phyloP scores from a whole-genome alignment of 2,888 invertebrate species.

The Cloeon dipterum region DNA sequence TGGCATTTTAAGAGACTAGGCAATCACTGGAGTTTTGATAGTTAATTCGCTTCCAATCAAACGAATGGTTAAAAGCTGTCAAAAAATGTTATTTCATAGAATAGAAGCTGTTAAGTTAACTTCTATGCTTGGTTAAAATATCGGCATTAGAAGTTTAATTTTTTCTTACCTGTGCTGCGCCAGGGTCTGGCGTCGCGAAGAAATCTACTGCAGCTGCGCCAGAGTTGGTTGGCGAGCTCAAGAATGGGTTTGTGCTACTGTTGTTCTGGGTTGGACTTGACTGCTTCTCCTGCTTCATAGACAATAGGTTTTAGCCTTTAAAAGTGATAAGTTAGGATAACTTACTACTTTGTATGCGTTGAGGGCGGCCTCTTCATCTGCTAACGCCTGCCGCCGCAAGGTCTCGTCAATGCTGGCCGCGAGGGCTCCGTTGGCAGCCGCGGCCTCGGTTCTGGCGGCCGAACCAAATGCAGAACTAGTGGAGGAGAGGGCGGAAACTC shows the following conservation, averaged over 20 bases:
- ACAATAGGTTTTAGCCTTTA: too few relatives aligned
- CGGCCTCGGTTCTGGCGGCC: constrained; percentile 39
- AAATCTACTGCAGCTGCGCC: constrained; percentile 37
- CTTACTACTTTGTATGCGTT: constrained; percentile 88
- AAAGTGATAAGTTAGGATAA: too few relatives aligned
- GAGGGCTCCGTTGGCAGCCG: constrained; percentile 29
- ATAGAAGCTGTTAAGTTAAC: not conserved
- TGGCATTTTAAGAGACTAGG: too few relatives aligned
- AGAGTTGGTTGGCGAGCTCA: constrained; percentile 36
- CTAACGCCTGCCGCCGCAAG: constrained; percentile 63
- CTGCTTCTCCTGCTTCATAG: too few relatives aligned
- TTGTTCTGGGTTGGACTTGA: constrained; percentile 24
- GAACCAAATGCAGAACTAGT: constrained; percentile 75
- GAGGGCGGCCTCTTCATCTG: constrained; percentile 91
- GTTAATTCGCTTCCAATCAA: too few relatives aligned
- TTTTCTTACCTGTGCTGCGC: constrained; percentile 15
- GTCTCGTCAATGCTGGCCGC: constrained; percentile 48
- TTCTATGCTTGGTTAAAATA: too few relatives aligned
- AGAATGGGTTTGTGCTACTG: constrained; percentile 58
- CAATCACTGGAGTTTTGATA: too few relatives aligned
- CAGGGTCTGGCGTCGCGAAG: constrained; percentile 34
- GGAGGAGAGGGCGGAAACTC: constrained; percentile 67
- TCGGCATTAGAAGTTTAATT: too few relatives aligned
- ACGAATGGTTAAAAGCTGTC: too few relatives aligned
- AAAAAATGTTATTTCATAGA: too few relatives aligned